Conservation (phyloP, 37 sponge, comb jelly and placozoan genomes). For the Chondrilla cf. caribensis region DNA sequence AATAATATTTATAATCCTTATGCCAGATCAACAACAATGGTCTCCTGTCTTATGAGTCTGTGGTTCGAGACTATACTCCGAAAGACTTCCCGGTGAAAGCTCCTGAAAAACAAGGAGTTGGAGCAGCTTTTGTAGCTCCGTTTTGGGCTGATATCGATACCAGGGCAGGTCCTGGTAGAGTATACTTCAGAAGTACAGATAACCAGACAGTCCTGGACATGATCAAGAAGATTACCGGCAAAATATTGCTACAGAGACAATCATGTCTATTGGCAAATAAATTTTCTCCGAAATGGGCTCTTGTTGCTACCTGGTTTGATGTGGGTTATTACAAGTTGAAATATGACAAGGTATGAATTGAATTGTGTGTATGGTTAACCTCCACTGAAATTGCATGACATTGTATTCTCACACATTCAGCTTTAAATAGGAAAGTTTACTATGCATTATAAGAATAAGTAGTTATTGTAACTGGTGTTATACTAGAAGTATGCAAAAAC, state of each 20-base stretch:
- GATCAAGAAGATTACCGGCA: not conserved
- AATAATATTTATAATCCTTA: not conserved
- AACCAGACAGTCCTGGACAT: not conserved
- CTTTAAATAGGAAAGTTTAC: too few species aligned
- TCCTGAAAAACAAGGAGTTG: not conserved
- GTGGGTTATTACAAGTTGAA: not conserved
- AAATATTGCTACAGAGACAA: not conserved
- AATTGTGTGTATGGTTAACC: too few species aligned
- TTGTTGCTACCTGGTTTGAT: not conserved
- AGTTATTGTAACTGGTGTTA: too few species aligned
- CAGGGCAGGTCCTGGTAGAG: not conserved
- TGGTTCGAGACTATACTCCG: not conserved
- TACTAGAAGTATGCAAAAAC: too few species aligned
- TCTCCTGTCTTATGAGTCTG: not conserved
- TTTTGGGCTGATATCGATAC: conserved; percentile 16
- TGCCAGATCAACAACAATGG: conserved; percentile 9
- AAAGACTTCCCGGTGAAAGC: not conserved
- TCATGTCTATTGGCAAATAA: too few species aligned
- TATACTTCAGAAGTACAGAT: not conserved
- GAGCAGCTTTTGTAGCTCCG: conserved; percentile 4
- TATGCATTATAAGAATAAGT: too few species aligned
- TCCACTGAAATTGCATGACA: too few species aligned
- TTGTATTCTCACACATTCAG: too few species aligned
- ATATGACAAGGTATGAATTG: not conserved
- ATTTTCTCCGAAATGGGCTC: conserved; percentile 10